Conservation (phyloP, 2,797 vertebrate genomes). For the Lithobates pipiens region DNA sequence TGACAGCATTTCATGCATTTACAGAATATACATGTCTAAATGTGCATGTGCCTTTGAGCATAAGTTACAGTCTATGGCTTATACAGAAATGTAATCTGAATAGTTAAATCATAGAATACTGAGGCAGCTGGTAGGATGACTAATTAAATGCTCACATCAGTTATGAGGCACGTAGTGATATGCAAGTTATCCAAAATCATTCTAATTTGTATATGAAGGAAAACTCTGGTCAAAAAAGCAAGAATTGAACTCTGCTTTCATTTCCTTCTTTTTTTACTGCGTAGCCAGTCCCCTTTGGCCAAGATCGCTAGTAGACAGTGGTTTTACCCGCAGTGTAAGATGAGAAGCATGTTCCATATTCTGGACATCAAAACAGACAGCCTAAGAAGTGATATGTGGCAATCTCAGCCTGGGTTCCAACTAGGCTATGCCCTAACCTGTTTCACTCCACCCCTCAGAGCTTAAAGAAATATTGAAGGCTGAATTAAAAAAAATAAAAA, state of each 20-base stretch:
- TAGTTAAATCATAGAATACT: background rate
- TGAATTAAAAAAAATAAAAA: too few relatives aligned
- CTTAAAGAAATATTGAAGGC: too few relatives aligned
- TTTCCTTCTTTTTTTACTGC: background rate
- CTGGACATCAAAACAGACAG: too few relatives aligned
- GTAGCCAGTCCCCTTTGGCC: background rate
- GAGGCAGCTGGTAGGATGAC: slow-evolving; percentile 9
- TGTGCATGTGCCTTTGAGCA: background rate
- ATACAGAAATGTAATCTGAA: slow-evolving; percentile 10
- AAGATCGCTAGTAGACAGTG: too few relatives aligned
- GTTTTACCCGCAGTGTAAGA: too few relatives aligned
- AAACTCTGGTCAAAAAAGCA: too few relatives aligned
- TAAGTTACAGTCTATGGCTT: background rate
- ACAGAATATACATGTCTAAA: slow-evolving; percentile 10
- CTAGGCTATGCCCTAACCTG: too few relatives aligned
- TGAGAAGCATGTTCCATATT: too few relatives aligned
- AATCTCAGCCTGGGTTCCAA: too few relatives aligned
- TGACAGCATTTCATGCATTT: slow-evolving; percentile 18
- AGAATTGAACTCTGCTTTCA: too few relatives aligned
- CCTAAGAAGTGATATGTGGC: too few relatives aligned
- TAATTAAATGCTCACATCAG: slow-evolving; percentile 1
- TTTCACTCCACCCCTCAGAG: too few relatives aligned
- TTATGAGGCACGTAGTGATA: background rate
- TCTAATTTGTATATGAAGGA: background rate
- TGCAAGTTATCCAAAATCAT: background rate